Evolutionary conservation across 2,113 vertebrate species (phyloP), one percentile per base, ranked within the genome.

Genomic region (Cyanistes caeruleus): DNA sequence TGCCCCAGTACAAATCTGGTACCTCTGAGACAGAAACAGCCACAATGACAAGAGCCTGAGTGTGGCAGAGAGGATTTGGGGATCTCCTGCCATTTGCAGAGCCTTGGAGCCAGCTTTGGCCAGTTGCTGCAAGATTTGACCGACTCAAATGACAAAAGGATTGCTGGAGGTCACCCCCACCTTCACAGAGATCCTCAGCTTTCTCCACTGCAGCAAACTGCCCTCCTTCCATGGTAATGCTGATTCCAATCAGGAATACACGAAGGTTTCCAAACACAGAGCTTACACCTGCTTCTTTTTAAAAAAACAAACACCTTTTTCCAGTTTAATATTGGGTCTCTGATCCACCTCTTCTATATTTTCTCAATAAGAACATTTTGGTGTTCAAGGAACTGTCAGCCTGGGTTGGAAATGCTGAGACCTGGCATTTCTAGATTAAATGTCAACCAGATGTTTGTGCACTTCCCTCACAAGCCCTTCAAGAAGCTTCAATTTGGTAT

Each of bases 391-490:
- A 92, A 41, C 65, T 94, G 93, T 93, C 90, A 97, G 62, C 49
- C 65, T 81, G 68, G 46, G 39, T 74, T 96, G 95, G 93, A 97
- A 97, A 77, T 95, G 91, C 86, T 87, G 70, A 96, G 72, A 85
- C 65, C 73, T 95, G 89, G 89, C 74, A 81, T 89, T 97, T 97
- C 94, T 94, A 94, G 77, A 91, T 96, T 85, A 98, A 96, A 93
- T 97, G 79, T 97, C 92, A 96, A 93, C 79, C 94, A 95, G 88
- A 97, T 95, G 93, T 96, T 64, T 46, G 51, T 33, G 5, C 75
- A 84, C 53, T 89, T 96, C 69, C 78, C 75, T 91, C 89, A 65
- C 22, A 43, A 87, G 72, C 67, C 85, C 88, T 94, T 91, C 76
- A 86, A 87, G 78, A 94, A 95, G 69, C 48, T 78, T 80, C 87